Conservation (phyloP, 2,797 vertebrate species). For the Leptodactylus fallax region DNA sequence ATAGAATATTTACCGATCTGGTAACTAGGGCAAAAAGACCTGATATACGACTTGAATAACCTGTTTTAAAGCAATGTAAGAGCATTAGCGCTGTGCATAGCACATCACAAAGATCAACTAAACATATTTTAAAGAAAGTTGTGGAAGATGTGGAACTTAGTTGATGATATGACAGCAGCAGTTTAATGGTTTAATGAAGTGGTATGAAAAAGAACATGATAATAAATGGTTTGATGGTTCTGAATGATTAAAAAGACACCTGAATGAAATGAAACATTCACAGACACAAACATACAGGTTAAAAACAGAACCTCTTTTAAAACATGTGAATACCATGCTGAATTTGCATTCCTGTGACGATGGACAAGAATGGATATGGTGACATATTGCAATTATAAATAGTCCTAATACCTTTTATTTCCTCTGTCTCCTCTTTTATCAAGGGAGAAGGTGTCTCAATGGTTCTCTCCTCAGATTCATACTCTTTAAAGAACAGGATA, state of each 20-base stretch:
- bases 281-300: neutral
- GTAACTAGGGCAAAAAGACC: neutral
- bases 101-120: neutral
- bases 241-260: neutral
- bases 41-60: slow-evolving; percentile 11
- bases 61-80: slow-evolving; percentile 34
- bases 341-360: slow-evolving; percentile 22
- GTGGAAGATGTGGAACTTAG: neutral
- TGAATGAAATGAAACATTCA: slow-evolving; percentile 27
- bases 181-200: slow-evolving; percentile 16
- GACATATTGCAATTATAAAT: slow-evolving; percentile 20
- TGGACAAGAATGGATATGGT: slow-evolving; percentile 22
- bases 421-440: slow-evolving; percentile 75
- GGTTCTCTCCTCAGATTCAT: slow-evolving; percentile 77
- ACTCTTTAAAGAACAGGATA: slow-evolving; percentile 79
- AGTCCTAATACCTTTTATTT: slow-evolving; percentile 78
- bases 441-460: slow-evolving; percentile 74
- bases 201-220: neutral
- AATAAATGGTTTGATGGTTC: neutral
- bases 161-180: neutral
- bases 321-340: slow-evolving; percentile 19
- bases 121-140: neutral
- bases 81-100: neutral
- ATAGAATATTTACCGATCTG: slow-evolving; percentile 69
- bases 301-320: neutral